These are phyloP conservation scores for Calycopis cecrops DNA, from an alignment of 1,140 invertebrate species.

Conservation along the genomic window DNA sequence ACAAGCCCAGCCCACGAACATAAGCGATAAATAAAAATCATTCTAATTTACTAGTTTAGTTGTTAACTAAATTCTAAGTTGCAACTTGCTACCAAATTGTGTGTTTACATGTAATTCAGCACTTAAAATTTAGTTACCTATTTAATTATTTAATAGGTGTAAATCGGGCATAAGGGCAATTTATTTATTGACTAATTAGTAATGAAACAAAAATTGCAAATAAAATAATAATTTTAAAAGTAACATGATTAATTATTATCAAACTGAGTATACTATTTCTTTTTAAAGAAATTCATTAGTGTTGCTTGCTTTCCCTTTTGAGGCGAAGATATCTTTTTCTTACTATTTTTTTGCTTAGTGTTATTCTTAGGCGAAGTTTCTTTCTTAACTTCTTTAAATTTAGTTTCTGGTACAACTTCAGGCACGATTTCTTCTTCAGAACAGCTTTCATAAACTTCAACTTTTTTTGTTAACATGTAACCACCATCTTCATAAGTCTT, in stretches of 20 bases:
- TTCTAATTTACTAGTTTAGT: too few relatives aligned
- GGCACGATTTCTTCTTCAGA: constrained; percentile 55
- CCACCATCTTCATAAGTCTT: constrained; percentile 68
- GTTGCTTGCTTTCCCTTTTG: constrained; percentile 61
- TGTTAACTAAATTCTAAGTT: too few relatives aligned
- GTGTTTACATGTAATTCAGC: too few relatives aligned
- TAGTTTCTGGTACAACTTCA: constrained; percentile 22
- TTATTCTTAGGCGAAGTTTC: constrained; percentile 42
- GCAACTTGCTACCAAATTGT: too few relatives aligned
- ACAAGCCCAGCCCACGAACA: too few relatives aligned
- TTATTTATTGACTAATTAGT: too few relatives aligned
- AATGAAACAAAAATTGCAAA: neutral
- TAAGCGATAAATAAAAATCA: too few relatives aligned
- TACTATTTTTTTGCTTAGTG: constrained; percentile 30
- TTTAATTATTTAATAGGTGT: too few relatives aligned
- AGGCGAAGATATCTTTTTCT: constrained; percentile 54
- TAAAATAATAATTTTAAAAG: neutral
- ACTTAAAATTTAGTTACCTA: too few relatives aligned
- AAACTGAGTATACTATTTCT: too few relatives aligned
- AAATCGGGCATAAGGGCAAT: too few relatives aligned
- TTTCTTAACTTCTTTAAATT: constrained; percentile 33
- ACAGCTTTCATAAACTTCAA: constrained; percentile 65
- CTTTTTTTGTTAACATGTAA: constrained; percentile 61
- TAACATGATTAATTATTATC: constrained; percentile 4
- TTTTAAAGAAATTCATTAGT: constrained; percentile 59